Percentiles rank a stretch among this genome's conserved stretches.
phyloP scores from a whole-genome alignment of 1,140 invertebrate genomes.

The Monochamus saltuarius region DNA sequence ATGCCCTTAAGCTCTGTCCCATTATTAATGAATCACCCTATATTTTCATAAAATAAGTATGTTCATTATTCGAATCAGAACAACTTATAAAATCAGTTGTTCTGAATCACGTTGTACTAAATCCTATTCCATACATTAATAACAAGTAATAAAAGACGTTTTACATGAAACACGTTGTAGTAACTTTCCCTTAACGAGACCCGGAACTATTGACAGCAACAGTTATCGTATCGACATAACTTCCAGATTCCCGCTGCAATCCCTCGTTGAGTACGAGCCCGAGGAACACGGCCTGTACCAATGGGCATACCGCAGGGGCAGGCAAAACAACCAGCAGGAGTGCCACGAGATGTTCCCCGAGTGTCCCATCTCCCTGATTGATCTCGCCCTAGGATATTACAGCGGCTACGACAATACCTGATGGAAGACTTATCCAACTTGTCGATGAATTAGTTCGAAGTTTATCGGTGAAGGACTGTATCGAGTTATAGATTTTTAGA shows the following conservation, averaged over 20 bases:
- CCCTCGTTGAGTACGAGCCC: conserved; percentile 63
- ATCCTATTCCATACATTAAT: too few species aligned
- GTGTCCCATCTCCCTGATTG: conserved; percentile 72
- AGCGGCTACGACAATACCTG: conserved; percentile 50
- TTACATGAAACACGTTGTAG: conserved; percentile 13
- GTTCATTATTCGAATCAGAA: too few species aligned
- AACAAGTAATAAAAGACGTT: too few species aligned
- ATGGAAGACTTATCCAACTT: not conserved
- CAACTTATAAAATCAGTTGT: too few species aligned
- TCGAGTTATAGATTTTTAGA: too few species aligned
- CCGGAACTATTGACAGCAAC: conserved; percentile 8
- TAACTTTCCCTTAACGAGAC: conserved; percentile 14
- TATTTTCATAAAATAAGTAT: too few species aligned
- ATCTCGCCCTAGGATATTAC: conserved; percentile 71
- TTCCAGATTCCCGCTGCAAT: conserved; percentile 59
- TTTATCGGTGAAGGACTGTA: too few species aligned
- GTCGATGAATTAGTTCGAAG: too few species aligned
- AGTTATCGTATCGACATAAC: not conserved
- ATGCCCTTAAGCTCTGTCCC: too few species aligned
- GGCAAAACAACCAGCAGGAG: conserved; percentile 51
- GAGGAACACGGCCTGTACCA: conserved; percentile 66
- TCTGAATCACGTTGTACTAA: too few species aligned
- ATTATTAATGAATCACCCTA: too few species aligned
- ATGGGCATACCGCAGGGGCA: conserved; percentile 60
- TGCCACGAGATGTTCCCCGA: conserved; percentile 60